phyloP scores from a whole-genome alignment of 2,113 vertebrate species.

The Ciconia maguari region DNA sequence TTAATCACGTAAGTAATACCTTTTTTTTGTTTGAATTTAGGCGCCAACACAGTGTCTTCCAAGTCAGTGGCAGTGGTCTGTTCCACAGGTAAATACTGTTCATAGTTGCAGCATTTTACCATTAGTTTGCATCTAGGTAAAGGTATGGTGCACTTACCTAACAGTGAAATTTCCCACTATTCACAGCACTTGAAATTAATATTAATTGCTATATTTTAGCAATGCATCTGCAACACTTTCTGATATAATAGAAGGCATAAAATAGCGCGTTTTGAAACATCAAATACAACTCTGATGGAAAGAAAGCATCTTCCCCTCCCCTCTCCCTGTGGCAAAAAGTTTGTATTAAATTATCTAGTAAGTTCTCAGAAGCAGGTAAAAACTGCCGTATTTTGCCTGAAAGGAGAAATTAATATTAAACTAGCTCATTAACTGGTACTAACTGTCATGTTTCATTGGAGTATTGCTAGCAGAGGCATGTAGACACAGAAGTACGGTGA shows the following conservation, averaged over 20 bases:
- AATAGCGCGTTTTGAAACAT: background rate
- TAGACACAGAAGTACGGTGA: background rate
- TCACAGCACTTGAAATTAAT: background rate
- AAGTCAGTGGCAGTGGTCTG: constrained; percentile 78
- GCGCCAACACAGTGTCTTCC: constrained; percentile 72
- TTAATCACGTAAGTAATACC: background rate
- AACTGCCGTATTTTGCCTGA: background rate
- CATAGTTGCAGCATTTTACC: background rate
- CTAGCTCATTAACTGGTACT: background rate
- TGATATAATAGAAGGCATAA: background rate
- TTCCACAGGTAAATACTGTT: constrained; percentile 73
- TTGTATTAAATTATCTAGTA: background rate
- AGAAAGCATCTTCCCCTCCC: background rate
- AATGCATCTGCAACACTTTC: background rate
- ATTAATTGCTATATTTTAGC: background rate
- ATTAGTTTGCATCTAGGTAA: background rate
- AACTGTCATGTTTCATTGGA: background rate
- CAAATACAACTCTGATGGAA: background rate
- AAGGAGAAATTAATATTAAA: background rate
- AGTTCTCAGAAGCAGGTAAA: background rate
- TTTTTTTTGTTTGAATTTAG: constrained; percentile 55
- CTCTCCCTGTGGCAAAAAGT: background rate
- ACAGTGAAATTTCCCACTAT: background rate
- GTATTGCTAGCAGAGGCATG: background rate
- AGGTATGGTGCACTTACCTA: background rate